Base-by-base conservation (phyloP, 2,888 invertebrate genomes). In the Notodonta ziczac region DNA sequence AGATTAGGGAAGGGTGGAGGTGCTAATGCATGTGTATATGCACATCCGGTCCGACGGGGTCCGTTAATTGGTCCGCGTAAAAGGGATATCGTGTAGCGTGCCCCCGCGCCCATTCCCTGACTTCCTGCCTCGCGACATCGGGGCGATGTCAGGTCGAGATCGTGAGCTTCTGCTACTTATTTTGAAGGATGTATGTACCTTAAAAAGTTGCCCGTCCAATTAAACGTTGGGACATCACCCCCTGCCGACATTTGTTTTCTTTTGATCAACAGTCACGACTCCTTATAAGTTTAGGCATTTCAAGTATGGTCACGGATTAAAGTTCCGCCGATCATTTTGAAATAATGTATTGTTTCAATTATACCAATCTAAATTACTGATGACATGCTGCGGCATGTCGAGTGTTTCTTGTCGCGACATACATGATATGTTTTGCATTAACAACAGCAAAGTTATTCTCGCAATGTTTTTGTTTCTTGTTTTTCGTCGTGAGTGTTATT, bases 41-140 rank as follows among this genome's bases (percentile, higher is more conserved):
- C 81, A 86, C 88, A 88, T 93, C 93, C 93, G 93, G 93, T 90
- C 92, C 86, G 81, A 77, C 73, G 83, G 86, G 86, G 90, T 89
- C 90, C 89, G 91, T 93, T 93, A 93, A 93, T 93, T 92, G 93
- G 90, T 87, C 87, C 82, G 86, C 89, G 91, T 93, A 93, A 93
- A 93, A 93, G 93, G 92, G 92, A 93, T 93, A 91, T 91, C 93
- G 87, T 93, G 93, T 93, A 89, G 81, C 83, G 72, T 78, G 81
- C 81, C 83, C 84, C 82, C 80, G 78, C 81, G 77, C 80, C 78
- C 80, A 76, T 76, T 78, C 71, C 77, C 77, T 83, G 74, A 84
- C 86, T 89, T 92, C 92, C 91, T 90, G 87, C 80, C 76, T 77
- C 77, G 82, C 80, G 85, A 86, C 82, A 82, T 80, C 79, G 76